Evolutionary conservation across 2,113 vertebrate species (phyloP).

Genomic region (Leucopsar rothschildi): DNA sequence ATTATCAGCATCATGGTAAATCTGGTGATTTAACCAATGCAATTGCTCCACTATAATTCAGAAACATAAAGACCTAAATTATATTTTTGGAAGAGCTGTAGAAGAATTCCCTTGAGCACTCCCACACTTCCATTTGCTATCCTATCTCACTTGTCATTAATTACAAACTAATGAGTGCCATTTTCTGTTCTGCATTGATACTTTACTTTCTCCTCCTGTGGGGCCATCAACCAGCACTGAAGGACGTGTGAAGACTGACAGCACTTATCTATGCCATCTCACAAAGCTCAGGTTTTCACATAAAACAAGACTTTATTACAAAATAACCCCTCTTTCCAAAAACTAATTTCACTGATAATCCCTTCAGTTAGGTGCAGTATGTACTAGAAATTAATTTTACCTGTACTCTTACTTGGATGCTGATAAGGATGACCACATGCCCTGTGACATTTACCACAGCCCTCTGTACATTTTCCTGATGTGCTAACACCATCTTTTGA

Average conservation of each 20-base stretch:
- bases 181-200: constrained; percentile 43
- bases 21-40: constrained; percentile 5
- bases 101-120: constrained; percentile 33
- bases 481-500: not conserved
- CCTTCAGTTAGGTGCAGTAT: not conserved
- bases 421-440: not conserved
- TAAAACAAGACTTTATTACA: constrained; percentile 15
- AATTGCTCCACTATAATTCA: not conserved
- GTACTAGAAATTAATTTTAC: not conserved
- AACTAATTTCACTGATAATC: constrained; percentile 18
- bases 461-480: not conserved
- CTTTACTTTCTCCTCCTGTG: constrained; percentile 37
- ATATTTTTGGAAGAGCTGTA: constrained; percentile 28
- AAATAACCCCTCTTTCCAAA: not conserved
- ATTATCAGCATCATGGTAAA: not conserved
- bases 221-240: constrained; percentile 5
- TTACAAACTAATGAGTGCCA: constrained; percentile 50
- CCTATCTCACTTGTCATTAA: constrained; percentile 54
- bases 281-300: not conserved
- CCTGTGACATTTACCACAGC: not conserved
- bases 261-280: constrained; percentile 18
- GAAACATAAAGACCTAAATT: not conserved
- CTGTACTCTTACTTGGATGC: not conserved
- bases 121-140: constrained; percentile 49
- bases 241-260: constrained; percentile 11